Base-by-base conservation (phyloP, 2,888 invertebrate species). In the Falcaria lacertinaria region DNA sequence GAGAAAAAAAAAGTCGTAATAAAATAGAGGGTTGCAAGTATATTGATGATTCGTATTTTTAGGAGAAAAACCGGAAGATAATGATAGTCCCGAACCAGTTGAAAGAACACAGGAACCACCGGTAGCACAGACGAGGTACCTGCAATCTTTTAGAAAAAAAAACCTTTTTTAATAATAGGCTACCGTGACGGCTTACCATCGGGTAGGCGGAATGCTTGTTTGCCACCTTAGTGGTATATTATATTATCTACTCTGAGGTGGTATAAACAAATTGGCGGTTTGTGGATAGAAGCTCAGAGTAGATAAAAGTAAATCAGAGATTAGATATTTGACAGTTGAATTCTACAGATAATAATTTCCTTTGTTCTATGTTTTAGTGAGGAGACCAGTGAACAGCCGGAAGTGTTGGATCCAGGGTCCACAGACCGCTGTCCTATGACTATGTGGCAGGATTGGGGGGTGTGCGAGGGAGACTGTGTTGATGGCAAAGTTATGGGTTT, bases 381-480 rank as follows among this genome's bases (percentile, higher is more conserved):
- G 3, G 28, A 33, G 47, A 49, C 2, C 40, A 81, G 79, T 42
- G 79, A 75, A 48, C 64, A 65, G 19, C 61, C 69, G 4, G 55
- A 66, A 0, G 33, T 60, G 0, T 51, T 70, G 0, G 80, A 81
- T 33, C 75, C 80, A 0, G 58, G 64, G 0, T 70, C 76, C 0
- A 41, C 69, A 4, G 51, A 64, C 1, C 57, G 70, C 0, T 88
- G 88, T 41, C 78, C 80, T 1, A 69, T 84, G 69, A 74, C 80
- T 0, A 51, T 62, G 0, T 88, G 87, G 87, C 77, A 75, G 2
- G 76, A 80, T 0, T 86, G 87, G 85, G 48, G 65, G 40, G 64
- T 71, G 0, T 86, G 86, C 46, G 72, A 76, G 14, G 83, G 84
- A 0, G 66, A 66, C 0, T 88, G 88, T 22, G 49, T 58, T 3